These are phyloP conservation scores for Anser brachyrhynchus DNA, from an alignment of 2,113 vertebrate species.

Conservation along the genomic window DNA sequence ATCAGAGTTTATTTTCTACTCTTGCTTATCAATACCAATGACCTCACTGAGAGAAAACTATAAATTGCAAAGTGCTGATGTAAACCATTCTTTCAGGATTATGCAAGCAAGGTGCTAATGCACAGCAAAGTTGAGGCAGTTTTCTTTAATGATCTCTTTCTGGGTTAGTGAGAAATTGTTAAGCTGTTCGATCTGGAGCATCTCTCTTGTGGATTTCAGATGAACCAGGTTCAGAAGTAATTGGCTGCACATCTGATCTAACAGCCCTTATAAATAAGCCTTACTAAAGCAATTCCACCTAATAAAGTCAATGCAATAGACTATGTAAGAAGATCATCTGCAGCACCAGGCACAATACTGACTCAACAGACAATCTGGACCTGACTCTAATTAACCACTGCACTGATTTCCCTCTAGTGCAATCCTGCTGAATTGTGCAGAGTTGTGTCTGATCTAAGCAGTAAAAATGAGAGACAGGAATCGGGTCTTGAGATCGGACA, in stretches of 20 bases:
- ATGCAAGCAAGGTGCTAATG: slow-evolving; percentile 7
- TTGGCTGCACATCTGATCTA: slow-evolving; percentile 22
- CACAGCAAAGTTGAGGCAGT: background rate
- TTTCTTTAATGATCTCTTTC: slow-evolving; percentile 15
- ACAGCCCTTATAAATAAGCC: background rate
- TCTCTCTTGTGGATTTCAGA: slow-evolving; percentile 4
- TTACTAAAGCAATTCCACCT: slow-evolving; percentile 16
- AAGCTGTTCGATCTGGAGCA: slow-evolving; percentile 8
- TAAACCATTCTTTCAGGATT: background rate
- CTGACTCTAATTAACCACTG: background rate
- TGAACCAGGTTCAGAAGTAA: slow-evolving; percentile 21
- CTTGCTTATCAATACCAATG: background rate
- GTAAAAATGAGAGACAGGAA: background rate
- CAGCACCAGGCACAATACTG: background rate
- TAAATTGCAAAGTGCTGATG: slow-evolving; percentile 10
- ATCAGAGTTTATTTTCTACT: slow-evolving; percentile 16
- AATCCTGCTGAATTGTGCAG: background rate
- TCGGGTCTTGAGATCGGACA: background rate
- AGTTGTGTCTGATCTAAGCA: background rate
- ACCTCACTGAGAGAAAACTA: background rate
- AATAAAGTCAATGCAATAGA: background rate
- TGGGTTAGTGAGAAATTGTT: background rate
- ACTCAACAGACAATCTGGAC: background rate
- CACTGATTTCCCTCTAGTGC: background rate
- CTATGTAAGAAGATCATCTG: background rate